These are phyloP conservation scores for Amphipyra tragopoginis DNA, from an alignment of 2,888 invertebrate genomes.

Conservation along the genomic window DNA sequence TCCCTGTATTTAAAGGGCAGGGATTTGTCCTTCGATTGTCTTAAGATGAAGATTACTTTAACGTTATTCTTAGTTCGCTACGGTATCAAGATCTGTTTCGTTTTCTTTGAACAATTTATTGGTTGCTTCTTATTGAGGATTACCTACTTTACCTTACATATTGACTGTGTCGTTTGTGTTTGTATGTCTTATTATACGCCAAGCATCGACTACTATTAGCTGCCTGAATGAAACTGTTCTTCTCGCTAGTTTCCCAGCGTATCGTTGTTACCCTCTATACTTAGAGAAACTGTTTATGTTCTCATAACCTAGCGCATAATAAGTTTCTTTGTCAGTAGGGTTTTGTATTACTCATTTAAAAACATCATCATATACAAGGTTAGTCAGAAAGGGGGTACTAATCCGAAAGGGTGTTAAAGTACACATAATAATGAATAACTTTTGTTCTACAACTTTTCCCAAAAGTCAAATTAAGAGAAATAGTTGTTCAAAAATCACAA, in stretches of 20 bases:
- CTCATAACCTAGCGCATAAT: constrained; percentile 8
- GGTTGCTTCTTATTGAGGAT: not conserved
- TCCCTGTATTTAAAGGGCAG: constrained; percentile 5
- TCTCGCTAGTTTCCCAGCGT: not conserved
- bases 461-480: too few relatives aligned
- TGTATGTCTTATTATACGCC: not conserved
- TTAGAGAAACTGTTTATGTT: constrained; percentile 6
- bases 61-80: constrained; percentile 4
- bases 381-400: too few relatives aligned
- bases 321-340: constrained; percentile 6
- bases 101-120: not conserved
- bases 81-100: not conserved
- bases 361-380: too few relatives aligned
- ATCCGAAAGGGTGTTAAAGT: too few relatives aligned
- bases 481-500: too few relatives aligned
- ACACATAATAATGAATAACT: too few relatives aligned
- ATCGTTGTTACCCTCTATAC: constrained; percentile 7
- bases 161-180: not conserved
- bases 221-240: not conserved
- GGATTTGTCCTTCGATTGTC: constrained; percentile 12
- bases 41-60: not conserved
- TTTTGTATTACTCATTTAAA: constrained; percentile 14
- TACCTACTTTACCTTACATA: not conserved
- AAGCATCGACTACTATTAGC: too few relatives aligned
- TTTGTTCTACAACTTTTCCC: too few relatives aligned